phyloP scores from a whole-genome alignment of 2,113 vertebrate genomes.

The Martes martes region DNA sequence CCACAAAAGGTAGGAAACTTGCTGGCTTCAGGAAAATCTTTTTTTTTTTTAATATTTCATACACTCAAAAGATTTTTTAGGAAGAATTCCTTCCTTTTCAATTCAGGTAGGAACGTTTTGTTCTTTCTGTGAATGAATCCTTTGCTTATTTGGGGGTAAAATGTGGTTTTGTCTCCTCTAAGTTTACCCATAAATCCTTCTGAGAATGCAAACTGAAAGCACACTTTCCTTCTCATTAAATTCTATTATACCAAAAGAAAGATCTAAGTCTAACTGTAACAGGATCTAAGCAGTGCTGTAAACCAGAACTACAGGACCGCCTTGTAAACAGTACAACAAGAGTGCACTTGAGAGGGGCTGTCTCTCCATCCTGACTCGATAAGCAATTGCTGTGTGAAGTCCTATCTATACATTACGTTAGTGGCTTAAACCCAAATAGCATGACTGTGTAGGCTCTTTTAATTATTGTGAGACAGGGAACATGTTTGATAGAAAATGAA shows the following conservation, averaged over 20 bases:
- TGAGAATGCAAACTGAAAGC: conserved; percentile 74
- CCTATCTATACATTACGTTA: neutral
- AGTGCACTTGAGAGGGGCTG: conserved; percentile 25
- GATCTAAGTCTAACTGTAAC: conserved; percentile 72
- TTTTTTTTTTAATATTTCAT: neutral
- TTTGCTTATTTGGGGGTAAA: conserved; percentile 55
- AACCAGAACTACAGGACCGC: conserved; percentile 61
- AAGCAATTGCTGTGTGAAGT: neutral
- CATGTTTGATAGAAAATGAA: conserved; percentile 38
- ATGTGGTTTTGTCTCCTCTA: conserved; percentile 61
- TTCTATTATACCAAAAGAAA: conserved; percentile 66
- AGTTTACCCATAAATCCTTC: conserved; percentile 64
- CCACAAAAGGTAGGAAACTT: conserved; percentile 45
- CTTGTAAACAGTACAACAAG: conserved; percentile 62
- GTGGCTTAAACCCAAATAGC: neutral
- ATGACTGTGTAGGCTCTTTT: neutral
- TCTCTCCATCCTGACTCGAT: neutral
- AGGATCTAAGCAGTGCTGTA: conserved; percentile 64
- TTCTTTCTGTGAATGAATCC: conserved; percentile 52
- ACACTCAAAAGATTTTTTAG: neutral
- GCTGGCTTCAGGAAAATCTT: neutral
- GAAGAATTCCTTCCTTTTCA: neutral
- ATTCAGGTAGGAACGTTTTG: conserved; percentile 53
- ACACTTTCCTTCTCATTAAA: conserved; percentile 73
- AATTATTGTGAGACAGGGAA: conserved; percentile 8